These are phyloP conservation scores for Melanotus villosus DNA, from an alignment of 2,888 invertebrate genomes.

Conservation along the genomic window DNA sequence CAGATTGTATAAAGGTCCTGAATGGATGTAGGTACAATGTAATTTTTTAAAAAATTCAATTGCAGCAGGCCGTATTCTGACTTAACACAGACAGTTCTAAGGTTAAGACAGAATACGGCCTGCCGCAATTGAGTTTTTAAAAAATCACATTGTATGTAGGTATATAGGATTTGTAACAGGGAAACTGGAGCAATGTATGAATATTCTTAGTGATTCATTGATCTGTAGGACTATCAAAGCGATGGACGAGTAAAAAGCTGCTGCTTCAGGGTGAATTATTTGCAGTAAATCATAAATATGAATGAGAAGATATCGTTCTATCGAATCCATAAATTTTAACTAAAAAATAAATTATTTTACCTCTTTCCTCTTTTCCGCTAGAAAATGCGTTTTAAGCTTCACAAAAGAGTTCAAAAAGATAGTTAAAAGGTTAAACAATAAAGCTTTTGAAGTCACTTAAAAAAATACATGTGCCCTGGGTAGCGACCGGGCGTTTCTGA, in stretches of 20 bases:
- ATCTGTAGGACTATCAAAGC: slow-evolving; percentile 19
- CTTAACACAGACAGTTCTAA: no score
- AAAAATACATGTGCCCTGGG: slow-evolving; percentile 30
- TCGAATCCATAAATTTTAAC: slow-evolving; percentile 23
- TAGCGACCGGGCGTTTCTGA: slow-evolving; percentile 3
- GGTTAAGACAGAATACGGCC: no score
- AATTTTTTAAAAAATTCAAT: no score
- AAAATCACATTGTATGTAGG: no score
- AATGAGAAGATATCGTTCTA: slow-evolving; percentile 20
- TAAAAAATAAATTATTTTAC: slow-evolving; percentile 30
- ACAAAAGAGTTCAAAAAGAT: slow-evolving; percentile 23
- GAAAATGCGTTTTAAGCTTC: slow-evolving; percentile 2
- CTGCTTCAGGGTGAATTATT: slow-evolving; percentile 26
- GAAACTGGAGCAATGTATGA: no score
- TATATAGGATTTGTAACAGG: no score
- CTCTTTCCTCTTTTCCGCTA: not conserved
- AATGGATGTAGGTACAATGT: no score
- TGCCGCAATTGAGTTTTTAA: no score
- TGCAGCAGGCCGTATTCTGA: no score
- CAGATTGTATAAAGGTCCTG: no score
- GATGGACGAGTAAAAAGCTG: not conserved
- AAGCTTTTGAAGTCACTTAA: slow-evolving; percentile 28
- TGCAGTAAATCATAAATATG: slow-evolving; percentile 39
- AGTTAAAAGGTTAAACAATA: slow-evolving; percentile 31
- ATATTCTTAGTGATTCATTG: not conserved